Base-by-base conservation (phyloP, 1,140 invertebrate genomes). In the Drosophila hydei region DNA sequence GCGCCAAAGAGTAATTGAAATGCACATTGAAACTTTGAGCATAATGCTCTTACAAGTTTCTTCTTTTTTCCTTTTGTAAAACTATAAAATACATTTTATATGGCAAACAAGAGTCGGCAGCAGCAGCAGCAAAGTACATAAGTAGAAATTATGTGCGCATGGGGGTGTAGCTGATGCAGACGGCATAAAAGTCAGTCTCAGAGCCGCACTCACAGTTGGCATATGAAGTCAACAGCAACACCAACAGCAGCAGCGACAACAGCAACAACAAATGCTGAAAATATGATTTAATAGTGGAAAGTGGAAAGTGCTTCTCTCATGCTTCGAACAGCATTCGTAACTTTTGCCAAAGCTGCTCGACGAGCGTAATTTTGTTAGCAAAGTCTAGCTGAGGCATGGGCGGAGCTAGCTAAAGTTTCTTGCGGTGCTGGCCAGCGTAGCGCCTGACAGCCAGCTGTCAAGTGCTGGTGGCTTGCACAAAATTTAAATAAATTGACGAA, bases 41-140 rank as follows among this genome's bases (percentile, higher is more conserved):
- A 76, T 75, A 78, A 78, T 78, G 76, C 76, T 72, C 76, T 78
- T 78, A 78, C 73, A 78, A 72, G 48, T 78, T 78, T 42, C 14
- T 42, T 14, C 7, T 40, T 40, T 52, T 43, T 48, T 48, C 56
- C 48, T 72, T 78, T 69, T 43, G 54, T 47, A 75, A 68, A 76
- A 78, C 76, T 78, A 76, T 78, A 76, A 78, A 78, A 76, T 78
- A 76, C 73, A 75, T 78, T 76, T 78, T 76, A 76, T 78, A 78
- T 72, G 60, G 54, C 8, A 25, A 30, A 12, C 9, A 14, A 14
- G 40, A 18, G 40, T n/a, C 40, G 7, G 14, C 16, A 18, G 14
- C 16, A 42, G 40, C 14, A 42, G 38, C 38, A 42, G 63, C 19
- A 77, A 77, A 77, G 72, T 71, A 77, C 75, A 77, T 77, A 77